Percentiles rank a stretch among this genome's conserved stretches.
These are phyloP conservation scores for Acanthosepion pharaonis DNA, from an alignment of 2,888 invertebrate genomes.

Conservation along the genomic window DNA sequence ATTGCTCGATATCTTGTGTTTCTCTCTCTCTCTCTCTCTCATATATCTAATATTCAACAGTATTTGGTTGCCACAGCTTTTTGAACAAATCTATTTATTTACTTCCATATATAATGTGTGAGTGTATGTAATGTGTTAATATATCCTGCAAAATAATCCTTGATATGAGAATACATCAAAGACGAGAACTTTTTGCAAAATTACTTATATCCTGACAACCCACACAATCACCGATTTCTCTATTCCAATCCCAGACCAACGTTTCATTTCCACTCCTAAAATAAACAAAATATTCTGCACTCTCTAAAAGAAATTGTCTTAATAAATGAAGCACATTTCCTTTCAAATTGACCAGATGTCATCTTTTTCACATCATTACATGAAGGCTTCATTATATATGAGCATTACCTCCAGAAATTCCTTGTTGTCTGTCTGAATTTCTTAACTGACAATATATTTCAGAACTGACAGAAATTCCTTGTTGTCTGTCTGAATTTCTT, in stretches of 20 bases:
- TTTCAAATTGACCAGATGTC: neutral
- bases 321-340: neutral
- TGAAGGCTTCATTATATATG: neutral
- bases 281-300: neutral
- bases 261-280: neutral
- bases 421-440: no score
- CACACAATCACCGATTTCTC: neutral
- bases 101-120: no score
- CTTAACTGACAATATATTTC: no score
- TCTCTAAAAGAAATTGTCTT: neutral
- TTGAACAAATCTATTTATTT: no score
- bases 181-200: neutral
- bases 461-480: no score
- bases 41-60: no score
- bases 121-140: no score
- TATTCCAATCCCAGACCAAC: neutral
- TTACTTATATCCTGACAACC: neutral
- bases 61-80: no score
- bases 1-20: no score
- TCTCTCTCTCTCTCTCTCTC: no score
- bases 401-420: no score
- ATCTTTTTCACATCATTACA: neutral
- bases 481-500: no score
- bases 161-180: constrained; percentile 12
- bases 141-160: neutral